A percentile compares a stretch with the other conserved stretches of the same genome.
These are phyloP conservation scores for Pyrrhia umbra DNA, from an alignment of 2,888 invertebrate genomes.

Conservation along the genomic window DNA sequence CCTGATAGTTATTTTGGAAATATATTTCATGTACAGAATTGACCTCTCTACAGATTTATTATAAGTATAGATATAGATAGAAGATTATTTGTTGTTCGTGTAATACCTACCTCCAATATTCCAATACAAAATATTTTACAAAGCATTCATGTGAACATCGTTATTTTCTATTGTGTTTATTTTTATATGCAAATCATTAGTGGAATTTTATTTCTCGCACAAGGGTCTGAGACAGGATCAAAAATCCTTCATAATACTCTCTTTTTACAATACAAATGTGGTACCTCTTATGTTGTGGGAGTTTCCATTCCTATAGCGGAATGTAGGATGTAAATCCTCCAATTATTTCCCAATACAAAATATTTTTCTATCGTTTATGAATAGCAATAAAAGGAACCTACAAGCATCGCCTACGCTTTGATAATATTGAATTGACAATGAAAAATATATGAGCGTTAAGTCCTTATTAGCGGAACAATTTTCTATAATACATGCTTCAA, in stretches of 20 bases:
- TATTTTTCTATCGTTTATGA: not conserved
- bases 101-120: not conserved
- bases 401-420: not conserved
- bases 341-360: not conserved
- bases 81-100: no score
- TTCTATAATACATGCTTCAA: not conserved
- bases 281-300: not conserved
- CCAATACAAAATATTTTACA: not conserved
- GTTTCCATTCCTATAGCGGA: not conserved
- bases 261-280: conserved; percentile 1
- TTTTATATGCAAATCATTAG: not conserved
- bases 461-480: not conserved
- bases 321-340: not conserved
- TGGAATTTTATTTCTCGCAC: not conserved
- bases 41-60: no score
- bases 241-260: not conserved
- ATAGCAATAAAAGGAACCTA: not conserved
- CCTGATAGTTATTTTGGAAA: no score
- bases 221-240: not conserved
- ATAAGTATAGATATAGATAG: no score
- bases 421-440: not conserved
- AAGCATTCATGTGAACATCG: not conserved
- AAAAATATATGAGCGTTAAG: not conserved
- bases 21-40: no score
- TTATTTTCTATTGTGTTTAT: not conserved